Evolutionary conservation across 1,140 invertebrate genomes (phyloP), one percentile per base, ranked within the genome.

Genomic region (Drosophila kepulauana): DNA sequence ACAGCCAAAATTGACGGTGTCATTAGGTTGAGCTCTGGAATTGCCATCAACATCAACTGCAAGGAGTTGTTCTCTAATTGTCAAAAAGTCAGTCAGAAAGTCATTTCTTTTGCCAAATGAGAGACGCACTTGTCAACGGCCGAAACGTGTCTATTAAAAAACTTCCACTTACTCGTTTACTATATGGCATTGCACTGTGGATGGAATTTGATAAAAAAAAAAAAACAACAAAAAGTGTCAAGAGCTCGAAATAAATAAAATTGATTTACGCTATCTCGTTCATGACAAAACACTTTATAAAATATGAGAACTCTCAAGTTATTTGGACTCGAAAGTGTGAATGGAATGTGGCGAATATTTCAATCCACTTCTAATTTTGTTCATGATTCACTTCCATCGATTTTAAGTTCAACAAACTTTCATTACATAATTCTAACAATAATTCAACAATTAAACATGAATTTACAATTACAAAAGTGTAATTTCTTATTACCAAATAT

Each of bases 71-170:
- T 30, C 65, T 82, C 73, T 80, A 84, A 80, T 80, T 82, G 81
- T 75, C 80, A 25, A 25, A 25, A 25, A 25, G 6, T 38, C 35
- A 10, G 7, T 38, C 35, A 2, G 7, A 38, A 38, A 82, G 80
- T 79, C 81, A 82, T 88, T 84, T 88, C 54, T 82, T 79, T 78
- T 70, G 62, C 30, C 66, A 78, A 71, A 73, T 81, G 71, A 78
- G 61, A 64, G 54, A 59, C 68, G 51, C 77, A 84, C 80, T 84
- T 87, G 80, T 87, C 80, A 82, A 71, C 87, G 66, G 30, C 54
- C 59, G 43, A 77, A 88, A 87, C 82, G 82, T 88, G 82, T 82
- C 74, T 52, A 72, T 75, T 57, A 72, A 64, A 71, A 20, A 79
- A 81, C 52, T 70, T 74, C 43, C 69, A 74, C 77, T 78, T n/a